phyloP scores from a whole-genome alignment of 2,888 invertebrate genomes.

The Papilio elwesi region DNA sequence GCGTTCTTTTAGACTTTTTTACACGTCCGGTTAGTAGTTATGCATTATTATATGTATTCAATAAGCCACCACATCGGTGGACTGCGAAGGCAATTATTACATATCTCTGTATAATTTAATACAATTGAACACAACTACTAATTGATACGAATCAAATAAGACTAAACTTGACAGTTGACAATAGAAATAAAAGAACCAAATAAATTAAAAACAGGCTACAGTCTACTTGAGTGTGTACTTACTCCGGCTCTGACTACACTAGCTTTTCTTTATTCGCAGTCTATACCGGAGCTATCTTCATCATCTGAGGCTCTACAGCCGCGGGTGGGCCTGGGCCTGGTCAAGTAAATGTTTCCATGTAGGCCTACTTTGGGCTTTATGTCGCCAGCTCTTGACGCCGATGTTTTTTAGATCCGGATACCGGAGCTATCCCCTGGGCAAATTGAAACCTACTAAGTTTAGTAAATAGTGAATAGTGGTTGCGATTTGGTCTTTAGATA shows the following conservation, averaged over 20 bases:
- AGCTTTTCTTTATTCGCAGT: background rate
- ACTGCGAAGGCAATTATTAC: conserved; percentile 35
- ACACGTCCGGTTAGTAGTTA: conserved; percentile 53
- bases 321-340: too few relatives aligned
- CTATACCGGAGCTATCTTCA: too few relatives aligned
- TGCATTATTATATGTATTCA: conserved; percentile 28
- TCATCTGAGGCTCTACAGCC: too few relatives aligned
- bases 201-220: background rate
- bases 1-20: conserved; percentile 70
- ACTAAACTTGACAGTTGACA: conserved; percentile 2
- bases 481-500: too few relatives aligned
- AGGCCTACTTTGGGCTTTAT: too few relatives aligned
- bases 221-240: conserved; percentile 1
- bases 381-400: too few relatives aligned
- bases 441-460: too few relatives aligned
- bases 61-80: conserved; percentile 38
- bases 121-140: conserved; percentile 19
- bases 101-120: conserved; percentile 30
- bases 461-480: too few relatives aligned
- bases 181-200: conserved; percentile 15
- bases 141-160: conserved; percentile 20
- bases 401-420: too few relatives aligned
- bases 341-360: too few relatives aligned
- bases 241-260: background rate
- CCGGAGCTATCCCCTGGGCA: too few relatives aligned